phyloP scores from a whole-genome alignment of 2,113 vertebrate species.

The Menidia beryllina region DNA sequence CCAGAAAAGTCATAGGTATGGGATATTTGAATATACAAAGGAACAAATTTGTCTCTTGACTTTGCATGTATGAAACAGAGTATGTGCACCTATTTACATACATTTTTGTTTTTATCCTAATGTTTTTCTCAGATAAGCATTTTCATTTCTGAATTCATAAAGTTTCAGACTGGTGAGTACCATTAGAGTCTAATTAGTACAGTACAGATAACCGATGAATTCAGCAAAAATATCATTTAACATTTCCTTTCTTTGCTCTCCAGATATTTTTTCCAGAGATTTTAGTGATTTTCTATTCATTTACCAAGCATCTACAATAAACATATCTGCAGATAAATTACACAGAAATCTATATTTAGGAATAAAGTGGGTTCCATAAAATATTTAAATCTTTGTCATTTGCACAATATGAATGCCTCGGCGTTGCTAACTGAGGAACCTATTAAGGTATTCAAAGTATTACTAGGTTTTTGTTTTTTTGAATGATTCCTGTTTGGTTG shows the following conservation, averaged over 20 bases:
- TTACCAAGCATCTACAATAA: constrained; percentile 5
- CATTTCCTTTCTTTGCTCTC: constrained; percentile 8
- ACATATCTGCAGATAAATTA: constrained; percentile 12
- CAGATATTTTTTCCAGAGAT: neutral
- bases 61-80: constrained; percentile 33
- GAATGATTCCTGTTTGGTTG: constrained; percentile 51
- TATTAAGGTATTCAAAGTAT: constrained; percentile 44
- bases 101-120: constrained; percentile 51
- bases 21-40: constrained; percentile 35
- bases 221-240: neutral
- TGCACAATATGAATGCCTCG: constrained; percentile 28
- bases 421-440: constrained; percentile 3
- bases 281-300: neutral
- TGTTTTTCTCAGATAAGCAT: constrained; percentile 42
- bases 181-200: neutral
- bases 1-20: constrained; percentile 17
- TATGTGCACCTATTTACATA: constrained; percentile 37
- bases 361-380: constrained; percentile 13
- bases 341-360: constrained; percentile 12
- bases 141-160: constrained; percentile 26
- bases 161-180: constrained; percentile 8
- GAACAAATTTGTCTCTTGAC: constrained; percentile 26
- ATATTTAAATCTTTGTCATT: constrained; percentile 28
- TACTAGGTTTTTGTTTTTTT: constrained; percentile 47
- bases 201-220: neutral